Conservation (phyloP, 2,797 vertebrate genomes). For the Manis pentadactyla region DNA sequence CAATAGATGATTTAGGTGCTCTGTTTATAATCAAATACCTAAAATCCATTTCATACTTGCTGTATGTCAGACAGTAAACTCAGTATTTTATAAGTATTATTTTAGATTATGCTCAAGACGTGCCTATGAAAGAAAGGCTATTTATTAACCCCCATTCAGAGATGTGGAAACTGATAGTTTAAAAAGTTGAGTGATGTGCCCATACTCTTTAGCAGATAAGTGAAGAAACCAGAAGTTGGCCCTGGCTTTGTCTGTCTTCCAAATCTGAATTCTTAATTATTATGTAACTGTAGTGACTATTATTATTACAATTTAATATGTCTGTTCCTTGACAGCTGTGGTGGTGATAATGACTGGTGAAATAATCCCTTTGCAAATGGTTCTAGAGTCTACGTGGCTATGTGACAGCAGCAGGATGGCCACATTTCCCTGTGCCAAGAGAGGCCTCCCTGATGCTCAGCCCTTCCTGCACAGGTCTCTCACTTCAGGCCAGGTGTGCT, state of each 20-base stretch:
- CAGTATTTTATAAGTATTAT: neutral
- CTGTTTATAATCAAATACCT: neutral
- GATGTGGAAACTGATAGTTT: neutral
- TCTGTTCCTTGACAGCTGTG: neutral
- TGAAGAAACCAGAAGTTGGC: neutral
- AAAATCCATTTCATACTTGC: neutral
- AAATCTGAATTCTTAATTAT: neutral
- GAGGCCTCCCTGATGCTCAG: neutral
- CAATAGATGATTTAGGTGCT: neutral
- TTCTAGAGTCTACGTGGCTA: neutral
- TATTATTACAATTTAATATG: neutral
- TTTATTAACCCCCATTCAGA: neutral
- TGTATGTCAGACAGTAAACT: neutral
- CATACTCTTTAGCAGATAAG: neutral
- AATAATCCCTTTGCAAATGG: neutral
- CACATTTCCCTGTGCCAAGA: neutral
- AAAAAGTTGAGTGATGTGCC: neutral
- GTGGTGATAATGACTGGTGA: neutral
- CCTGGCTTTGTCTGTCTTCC: neutral
- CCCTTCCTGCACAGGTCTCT: fast-evolving
- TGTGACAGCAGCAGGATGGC: neutral
- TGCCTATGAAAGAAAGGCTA: neutral
- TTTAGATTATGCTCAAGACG: neutral
- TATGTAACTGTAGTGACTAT: neutral
- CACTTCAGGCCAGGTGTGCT: neutral